Conservation (phyloP, 2,888 invertebrate genomes). For the Cordilura impudica region DNA sequence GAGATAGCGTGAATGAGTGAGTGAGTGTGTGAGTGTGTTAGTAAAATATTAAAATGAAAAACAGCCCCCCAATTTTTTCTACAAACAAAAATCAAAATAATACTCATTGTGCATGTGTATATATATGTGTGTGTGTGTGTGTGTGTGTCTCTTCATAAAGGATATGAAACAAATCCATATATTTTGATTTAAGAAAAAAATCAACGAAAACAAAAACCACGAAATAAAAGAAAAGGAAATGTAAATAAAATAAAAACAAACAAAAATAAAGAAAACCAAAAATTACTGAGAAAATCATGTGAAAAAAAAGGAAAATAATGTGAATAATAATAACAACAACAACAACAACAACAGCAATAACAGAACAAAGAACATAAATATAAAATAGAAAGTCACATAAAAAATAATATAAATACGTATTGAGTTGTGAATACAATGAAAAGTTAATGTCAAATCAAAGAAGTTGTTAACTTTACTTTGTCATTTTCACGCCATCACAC, state of each 20-base stretch:
- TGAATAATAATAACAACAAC: constrained; percentile 12
- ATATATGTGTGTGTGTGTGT: not conserved
- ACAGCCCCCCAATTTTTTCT: constrained; percentile 40
- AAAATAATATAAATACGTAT: not conserved
- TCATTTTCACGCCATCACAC: constrained; percentile 3
- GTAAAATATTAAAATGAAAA: constrained; percentile 5
- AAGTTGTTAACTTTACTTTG: constrained; percentile 45
- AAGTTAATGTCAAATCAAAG: constrained; percentile 51
- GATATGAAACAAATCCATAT: constrained; percentile 32
- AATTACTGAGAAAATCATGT: constrained; percentile 19
- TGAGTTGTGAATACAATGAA: constrained; percentile 33
- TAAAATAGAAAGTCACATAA: not conserved
- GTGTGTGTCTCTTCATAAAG: constrained; percentile 33
- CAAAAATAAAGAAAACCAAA: constrained; percentile 37
- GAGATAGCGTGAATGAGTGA: not conserved
- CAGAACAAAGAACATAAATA: not conserved
- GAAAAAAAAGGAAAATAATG: constrained; percentile 8
- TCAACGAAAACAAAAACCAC: constrained; percentile 54
- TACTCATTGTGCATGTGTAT: not conserved
- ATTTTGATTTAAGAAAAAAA: constrained; percentile 37
- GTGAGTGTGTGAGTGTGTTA: constrained; percentile 9
- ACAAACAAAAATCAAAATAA: not conserved
- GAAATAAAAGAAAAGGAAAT: constrained; percentile 3
- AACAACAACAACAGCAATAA: constrained; percentile 9
- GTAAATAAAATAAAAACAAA: constrained; percentile 32